These are phyloP conservation scores for Bolborhynchus lineola DNA, from an alignment of 2,113 vertebrate species.

Conservation along the genomic window DNA sequence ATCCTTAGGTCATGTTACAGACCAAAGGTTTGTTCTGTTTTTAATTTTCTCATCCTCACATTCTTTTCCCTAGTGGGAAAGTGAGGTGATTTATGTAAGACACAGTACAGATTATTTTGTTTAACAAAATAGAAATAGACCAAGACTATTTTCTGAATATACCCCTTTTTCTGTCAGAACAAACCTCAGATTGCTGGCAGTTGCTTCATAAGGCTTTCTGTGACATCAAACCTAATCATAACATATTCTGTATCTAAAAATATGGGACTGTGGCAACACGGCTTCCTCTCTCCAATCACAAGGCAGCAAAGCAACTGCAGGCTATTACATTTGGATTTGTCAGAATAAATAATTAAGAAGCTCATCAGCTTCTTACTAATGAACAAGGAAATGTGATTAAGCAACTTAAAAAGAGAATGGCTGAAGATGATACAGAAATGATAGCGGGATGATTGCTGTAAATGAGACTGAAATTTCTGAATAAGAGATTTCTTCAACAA, in stretches of 20 bases:
- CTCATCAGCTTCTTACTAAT: constrained; percentile 32
- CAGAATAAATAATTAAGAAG: constrained; percentile 46
- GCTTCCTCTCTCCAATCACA: neutral
- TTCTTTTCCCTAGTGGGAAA: neutral
- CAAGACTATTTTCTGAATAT: neutral
- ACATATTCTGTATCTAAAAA: constrained; percentile 29
- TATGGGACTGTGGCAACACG: neutral
- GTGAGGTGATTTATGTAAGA: neutral
- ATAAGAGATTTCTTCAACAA: constrained; percentile 36
- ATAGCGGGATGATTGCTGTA: constrained; percentile 36
- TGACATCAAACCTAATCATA: constrained; percentile 29
- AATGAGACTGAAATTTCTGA: constrained; percentile 44
- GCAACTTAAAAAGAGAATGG: constrained; percentile 21
- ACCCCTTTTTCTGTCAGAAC: neutral
- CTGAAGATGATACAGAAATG: constrained; percentile 46
- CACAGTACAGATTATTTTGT: neutral
- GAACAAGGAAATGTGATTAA: constrained; percentile 62
- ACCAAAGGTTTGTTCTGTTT: neutral
- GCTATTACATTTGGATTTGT: constrained; percentile 25
- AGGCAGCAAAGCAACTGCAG: neutral
- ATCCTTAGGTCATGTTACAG: neutral
- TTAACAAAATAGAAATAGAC: constrained; percentile 11
- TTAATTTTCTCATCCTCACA: neutral
- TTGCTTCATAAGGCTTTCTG: neutral
- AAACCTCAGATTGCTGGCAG: neutral